These are phyloP conservation scores for Poecile montanus DNA, from an alignment of 2,797 vertebrate genomes.

Conservation along the genomic window DNA sequence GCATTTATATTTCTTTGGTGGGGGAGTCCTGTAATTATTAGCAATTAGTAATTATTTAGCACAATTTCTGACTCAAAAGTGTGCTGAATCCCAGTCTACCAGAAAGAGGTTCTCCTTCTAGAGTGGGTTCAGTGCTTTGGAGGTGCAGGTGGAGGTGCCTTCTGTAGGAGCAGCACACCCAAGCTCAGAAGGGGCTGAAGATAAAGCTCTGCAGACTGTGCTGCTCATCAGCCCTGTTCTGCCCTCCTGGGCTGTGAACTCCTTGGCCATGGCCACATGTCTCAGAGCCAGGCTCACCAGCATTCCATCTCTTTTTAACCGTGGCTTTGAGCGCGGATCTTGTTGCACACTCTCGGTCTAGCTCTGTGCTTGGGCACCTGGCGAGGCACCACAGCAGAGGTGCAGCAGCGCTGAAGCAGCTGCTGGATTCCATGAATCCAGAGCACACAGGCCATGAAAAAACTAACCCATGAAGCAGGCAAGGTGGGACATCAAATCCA, in stretches of 20 bases:
- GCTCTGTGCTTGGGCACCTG: background rate
- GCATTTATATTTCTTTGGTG: background rate
- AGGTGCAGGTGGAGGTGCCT: background rate
- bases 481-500: background rate
- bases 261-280: background rate
- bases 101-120: background rate
- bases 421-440: background rate
- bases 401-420: background rate
- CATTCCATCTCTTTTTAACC: background rate
- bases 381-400: background rate
- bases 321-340: background rate
- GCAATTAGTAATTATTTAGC: background rate
- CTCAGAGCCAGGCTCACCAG: background rate
- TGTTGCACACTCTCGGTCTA: background rate
- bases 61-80: background rate
- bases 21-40: background rate
- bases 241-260: background rate
- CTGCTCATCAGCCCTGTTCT: background rate
- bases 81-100: background rate
- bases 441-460: background rate
- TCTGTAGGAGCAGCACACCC: background rate
- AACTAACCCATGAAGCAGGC: background rate
- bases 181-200: rapidly evolving
- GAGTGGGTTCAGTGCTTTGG: background rate
- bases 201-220: background rate